These are phyloP conservation scores for Oscarella lobularis DNA, from an alignment of 37 sponge, comb jelly and placozoan genomes.

Conservation along the genomic window DNA sequence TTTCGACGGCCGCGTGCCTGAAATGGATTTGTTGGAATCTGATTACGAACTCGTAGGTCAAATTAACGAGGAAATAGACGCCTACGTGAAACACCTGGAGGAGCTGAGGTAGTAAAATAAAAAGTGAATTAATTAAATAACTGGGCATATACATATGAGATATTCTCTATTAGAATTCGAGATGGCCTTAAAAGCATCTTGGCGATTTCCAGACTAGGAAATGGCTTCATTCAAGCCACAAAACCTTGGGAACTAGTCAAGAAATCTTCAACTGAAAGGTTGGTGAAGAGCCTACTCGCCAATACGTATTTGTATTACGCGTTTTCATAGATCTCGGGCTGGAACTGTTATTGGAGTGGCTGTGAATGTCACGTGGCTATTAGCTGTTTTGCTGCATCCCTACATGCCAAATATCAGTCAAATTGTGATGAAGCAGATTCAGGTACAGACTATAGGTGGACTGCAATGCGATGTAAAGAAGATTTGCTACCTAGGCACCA, in stretches of 20 bases:
- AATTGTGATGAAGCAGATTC: constrained; percentile 56
- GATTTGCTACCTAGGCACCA: too few species aligned
- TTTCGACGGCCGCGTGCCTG: constrained; percentile 25
- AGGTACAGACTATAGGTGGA: too few species aligned
- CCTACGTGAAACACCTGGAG: constrained; percentile 61
- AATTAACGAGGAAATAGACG: constrained; percentile 55
- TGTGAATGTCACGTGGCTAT: constrained; percentile 63
- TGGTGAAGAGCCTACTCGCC: too few species aligned
- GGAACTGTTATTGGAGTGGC: constrained; percentile 63
- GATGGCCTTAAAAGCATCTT: constrained; percentile 77
- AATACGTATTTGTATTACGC: too few species aligned
- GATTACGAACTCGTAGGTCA: constrained; percentile 51
- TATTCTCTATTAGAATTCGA: constrained; percentile 31
- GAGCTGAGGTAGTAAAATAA: constrained; percentile 40
- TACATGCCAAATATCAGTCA: constrained; percentile 81
- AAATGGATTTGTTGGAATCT: constrained; percentile 30
- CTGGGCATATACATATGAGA: too few species aligned
- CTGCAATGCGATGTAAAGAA: too few species aligned
- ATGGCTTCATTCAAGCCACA: constrained; percentile 68
- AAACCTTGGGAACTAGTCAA: constrained; percentile 88
- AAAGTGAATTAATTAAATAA: too few species aligned
- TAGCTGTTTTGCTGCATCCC: constrained; percentile 83
- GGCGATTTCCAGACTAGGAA: constrained; percentile 78
- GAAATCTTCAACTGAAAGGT: constrained; percentile 49
- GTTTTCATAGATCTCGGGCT: constrained; percentile 42